phyloP scores from a whole-genome alignment of 1,140 invertebrate genomes.

The Phenacoccus solenopsis region DNA sequence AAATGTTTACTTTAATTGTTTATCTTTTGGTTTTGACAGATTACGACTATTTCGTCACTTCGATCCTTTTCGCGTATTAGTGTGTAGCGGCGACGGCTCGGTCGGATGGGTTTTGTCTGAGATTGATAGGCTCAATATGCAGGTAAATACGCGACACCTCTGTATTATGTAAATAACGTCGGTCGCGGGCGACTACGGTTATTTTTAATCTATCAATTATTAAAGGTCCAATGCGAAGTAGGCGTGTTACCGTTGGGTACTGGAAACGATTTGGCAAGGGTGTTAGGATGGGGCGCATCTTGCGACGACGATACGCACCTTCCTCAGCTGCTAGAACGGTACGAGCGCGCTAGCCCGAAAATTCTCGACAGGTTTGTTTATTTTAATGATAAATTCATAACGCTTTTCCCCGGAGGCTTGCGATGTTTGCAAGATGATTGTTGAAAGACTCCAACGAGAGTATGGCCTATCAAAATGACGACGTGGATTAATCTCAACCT shows the following conservation, averaged over 20 bases:
- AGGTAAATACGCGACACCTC: constrained; percentile 49
- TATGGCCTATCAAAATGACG: too few species aligned
- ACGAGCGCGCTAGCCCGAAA: constrained; percentile 88
- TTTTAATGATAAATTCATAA: background rate
- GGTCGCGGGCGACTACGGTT: background rate
- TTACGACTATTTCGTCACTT: constrained; percentile 78
- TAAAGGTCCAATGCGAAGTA: constrained; percentile 79
- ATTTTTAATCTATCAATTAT: constrained; percentile 12
- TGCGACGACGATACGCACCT: constrained; percentile 92
- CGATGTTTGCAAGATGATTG: too few species aligned
- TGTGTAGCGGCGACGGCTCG: constrained; percentile 86
- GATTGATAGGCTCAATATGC: constrained; percentile 82
- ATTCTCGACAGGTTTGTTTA: constrained; percentile 70
- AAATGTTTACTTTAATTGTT: background rate
- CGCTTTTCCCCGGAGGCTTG: too few species aligned
- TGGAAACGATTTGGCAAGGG: constrained; percentile 86
- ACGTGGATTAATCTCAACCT: too few species aligned
- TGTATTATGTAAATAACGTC: background rate
- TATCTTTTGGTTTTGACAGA: constrained; percentile 32
- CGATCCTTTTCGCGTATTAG: constrained; percentile 78
- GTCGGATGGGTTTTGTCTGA: constrained; percentile 89
- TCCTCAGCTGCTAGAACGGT: constrained; percentile 78
- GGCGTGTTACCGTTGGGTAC: constrained; percentile 88
- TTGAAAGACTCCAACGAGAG: too few species aligned
- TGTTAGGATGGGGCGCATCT: constrained; percentile 88